Conservation (phyloP, 2,888 invertebrate genomes). For the Nycteola revayana region DNA sequence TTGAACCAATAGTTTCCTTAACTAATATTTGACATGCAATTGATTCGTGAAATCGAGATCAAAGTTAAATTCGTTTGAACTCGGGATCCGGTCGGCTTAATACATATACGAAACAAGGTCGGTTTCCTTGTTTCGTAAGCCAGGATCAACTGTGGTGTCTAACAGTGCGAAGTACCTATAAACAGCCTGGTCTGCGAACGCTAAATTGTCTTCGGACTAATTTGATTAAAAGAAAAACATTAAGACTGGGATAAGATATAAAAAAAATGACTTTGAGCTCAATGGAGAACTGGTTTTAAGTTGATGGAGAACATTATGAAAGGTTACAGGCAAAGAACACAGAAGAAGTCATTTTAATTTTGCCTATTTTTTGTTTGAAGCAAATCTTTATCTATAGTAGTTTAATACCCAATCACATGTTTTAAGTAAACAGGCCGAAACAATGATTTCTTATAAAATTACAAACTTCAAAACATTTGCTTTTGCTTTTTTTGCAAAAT, state of each 20-base stretch:
- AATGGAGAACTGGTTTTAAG: too few species aligned
- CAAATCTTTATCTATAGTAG: too few species aligned
- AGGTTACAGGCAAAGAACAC: too few species aligned
- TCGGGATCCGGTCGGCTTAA: background rate
- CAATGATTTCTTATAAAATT: too few species aligned
- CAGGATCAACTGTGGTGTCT: background rate
- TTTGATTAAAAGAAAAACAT: background rate
- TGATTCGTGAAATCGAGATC: background rate
- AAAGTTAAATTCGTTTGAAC: background rate
- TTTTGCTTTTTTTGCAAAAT: too few species aligned
- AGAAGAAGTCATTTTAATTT: too few species aligned
- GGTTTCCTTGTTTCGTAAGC: background rate
- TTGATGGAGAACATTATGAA: too few species aligned
- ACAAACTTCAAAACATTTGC: too few species aligned
- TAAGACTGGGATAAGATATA: background rate
- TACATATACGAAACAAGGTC: background rate
- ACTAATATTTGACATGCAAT: background rate
- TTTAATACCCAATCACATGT: too few species aligned
- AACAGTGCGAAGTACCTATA: background rate
- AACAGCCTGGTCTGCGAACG: background rate
- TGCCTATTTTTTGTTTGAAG: too few species aligned
- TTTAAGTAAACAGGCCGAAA: too few species aligned
- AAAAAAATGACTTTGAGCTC: too few species aligned
- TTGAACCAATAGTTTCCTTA: background rate
- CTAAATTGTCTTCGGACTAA: background rate